These are phyloP conservation scores for Trachymyrmex septentrionalis DNA, from an alignment of 1,140 invertebrate genomes.

Conservation along the genomic window DNA sequence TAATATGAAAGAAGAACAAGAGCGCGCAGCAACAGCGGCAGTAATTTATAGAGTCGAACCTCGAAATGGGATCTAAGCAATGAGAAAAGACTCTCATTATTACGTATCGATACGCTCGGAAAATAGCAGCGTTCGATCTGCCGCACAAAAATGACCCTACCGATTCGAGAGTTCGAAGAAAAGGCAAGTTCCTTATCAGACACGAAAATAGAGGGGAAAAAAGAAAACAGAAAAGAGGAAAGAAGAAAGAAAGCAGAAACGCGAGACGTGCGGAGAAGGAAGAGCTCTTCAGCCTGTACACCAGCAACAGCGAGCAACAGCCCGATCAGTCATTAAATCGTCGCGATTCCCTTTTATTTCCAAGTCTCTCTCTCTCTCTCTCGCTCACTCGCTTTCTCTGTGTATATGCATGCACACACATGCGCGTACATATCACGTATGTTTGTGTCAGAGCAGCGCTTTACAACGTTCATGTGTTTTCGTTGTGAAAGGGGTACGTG, in stretches of 20 bases:
- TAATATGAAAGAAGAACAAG: too few relatives aligned
- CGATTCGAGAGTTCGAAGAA: constrained; percentile 59
- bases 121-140: constrained; percentile 78
- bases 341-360: constrained; percentile 82
- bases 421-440: background rate
- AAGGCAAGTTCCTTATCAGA: constrained; percentile 61
- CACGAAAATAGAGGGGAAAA: constrained; percentile 19
- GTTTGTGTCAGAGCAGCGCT: constrained; percentile 57
- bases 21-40: background rate
- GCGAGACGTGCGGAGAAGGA: constrained; percentile 20
- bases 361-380: background rate
- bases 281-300: constrained; percentile 48
- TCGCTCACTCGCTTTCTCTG: background rate
- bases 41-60: background rate
- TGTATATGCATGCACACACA: too few relatives aligned
- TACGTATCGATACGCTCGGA: constrained; percentile 82
- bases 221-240: background rate
- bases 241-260: constrained; percentile 12
- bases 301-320: constrained; percentile 79
- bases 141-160: constrained; percentile 66
- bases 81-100: constrained; percentile 83
- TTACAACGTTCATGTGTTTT: constrained; percentile 70
- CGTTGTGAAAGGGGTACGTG: constrained; percentile 67
- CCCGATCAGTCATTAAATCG: constrained; percentile 84
- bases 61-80: constrained; percentile 44